phyloP scores from a whole-genome alignment of 2,888 invertebrate species.

The Chironomus tentans region DNA sequence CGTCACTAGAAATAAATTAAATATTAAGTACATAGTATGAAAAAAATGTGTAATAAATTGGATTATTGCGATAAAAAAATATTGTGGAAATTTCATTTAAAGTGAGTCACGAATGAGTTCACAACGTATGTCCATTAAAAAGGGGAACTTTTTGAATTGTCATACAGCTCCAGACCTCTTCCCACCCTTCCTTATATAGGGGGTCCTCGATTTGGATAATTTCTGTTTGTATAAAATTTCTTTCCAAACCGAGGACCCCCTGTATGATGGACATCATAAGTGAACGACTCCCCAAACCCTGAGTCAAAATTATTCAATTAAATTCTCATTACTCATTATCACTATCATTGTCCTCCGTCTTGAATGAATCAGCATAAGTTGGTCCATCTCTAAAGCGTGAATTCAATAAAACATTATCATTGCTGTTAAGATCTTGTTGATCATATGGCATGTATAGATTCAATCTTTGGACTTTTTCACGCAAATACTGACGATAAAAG shows the following conservation, averaged over 20 bases:
- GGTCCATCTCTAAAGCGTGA: slow-evolving; percentile 28
- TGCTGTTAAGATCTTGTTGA: background rate
- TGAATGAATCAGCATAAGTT: slow-evolving; percentile 30
- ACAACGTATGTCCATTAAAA: too few relatives aligned
- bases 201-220: too few relatives aligned
- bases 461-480: slow-evolving; percentile 48
- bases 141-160: too few relatives aligned
- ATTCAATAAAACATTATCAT: slow-evolving; percentile 1
- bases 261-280: too few relatives aligned
- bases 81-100: too few relatives aligned
- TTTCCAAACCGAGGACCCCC: too few relatives aligned
- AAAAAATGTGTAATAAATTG: too few relatives aligned
- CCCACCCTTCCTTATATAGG: too few relatives aligned
- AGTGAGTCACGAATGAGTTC: too few relatives aligned
- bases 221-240: too few relatives aligned
- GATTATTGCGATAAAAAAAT: too few relatives aligned
- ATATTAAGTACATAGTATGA: background rate
- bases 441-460: slow-evolving; percentile 18
- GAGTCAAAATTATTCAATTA: background rate
- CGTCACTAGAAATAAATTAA: background rate
- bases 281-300: background rate
- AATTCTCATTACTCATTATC: background rate
- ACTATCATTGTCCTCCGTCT: slow-evolving; percentile 27
- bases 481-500: slow-evolving; percentile 63
- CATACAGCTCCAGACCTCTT: too few relatives aligned